Evolutionary conservation across 2,113 vertebrate genomes (phyloP).

Genomic region (Phaetusa simplex): DNA sequence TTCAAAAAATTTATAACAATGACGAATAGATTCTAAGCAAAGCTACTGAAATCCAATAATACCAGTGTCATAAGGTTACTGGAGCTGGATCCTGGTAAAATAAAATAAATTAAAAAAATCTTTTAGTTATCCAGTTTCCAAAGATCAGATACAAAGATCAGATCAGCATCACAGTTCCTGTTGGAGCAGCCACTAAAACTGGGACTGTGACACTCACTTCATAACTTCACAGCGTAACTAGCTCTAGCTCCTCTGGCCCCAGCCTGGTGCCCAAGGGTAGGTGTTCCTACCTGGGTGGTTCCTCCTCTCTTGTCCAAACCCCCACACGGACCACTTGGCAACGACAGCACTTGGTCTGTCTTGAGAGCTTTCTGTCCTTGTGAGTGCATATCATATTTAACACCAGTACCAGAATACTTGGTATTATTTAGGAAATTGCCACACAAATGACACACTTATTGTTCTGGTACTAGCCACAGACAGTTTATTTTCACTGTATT

Average conservation of each 20-base stretch:
- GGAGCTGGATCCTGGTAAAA: not conserved
- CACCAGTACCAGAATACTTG: not conserved
- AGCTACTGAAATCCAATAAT: not conserved
- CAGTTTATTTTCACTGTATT: not conserved
- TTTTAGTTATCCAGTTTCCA: not conserved
- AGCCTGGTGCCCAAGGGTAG: not conserved
- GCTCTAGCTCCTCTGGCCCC: not conserved
- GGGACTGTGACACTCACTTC: not conserved
- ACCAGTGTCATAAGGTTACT: not conserved
- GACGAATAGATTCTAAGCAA: not conserved
- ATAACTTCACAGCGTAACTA: not conserved
- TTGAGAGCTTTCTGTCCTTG: not conserved
- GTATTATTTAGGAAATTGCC: not conserved
- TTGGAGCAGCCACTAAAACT: not conserved
- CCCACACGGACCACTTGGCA: not conserved
- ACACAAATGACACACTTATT: not conserved
- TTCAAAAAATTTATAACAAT: not conserved
- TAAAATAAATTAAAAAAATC: not conserved
- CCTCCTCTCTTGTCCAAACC: not conserved
- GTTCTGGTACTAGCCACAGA: not conserved
- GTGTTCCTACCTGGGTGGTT: not conserved
- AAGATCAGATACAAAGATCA: not conserved
- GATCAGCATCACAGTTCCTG: not conserved
- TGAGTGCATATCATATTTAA: rapidly evolving
- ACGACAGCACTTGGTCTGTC: not conserved